Evolutionary conservation across 2,113 vertebrate species (phyloP).

Genomic region (Grallaria varia): DNA sequence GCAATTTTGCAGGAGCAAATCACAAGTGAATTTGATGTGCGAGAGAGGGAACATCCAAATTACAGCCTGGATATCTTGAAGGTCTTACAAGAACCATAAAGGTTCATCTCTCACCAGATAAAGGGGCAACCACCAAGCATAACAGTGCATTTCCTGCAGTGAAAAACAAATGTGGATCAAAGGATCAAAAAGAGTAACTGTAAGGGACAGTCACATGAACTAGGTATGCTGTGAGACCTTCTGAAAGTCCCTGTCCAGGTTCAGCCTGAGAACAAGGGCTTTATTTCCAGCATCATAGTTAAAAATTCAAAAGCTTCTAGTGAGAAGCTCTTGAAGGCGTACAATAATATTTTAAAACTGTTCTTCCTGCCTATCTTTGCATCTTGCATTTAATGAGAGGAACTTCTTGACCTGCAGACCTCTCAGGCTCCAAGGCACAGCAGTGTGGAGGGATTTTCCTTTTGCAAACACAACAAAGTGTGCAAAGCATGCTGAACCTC

Average conservation of each 20-base stretch:
- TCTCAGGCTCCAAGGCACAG: not conserved
- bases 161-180: not conserved
- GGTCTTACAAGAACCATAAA: not conserved
- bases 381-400: not conserved
- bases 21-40: not conserved
- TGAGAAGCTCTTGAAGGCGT: not conserved
- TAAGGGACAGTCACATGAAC: not conserved
- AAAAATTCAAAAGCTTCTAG: not conserved
- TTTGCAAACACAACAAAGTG: rapidly evolving
- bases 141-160: not conserved
- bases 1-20: not conserved
- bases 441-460: not conserved
- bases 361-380: not conserved
- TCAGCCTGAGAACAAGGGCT: not conserved
- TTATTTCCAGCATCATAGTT: not conserved
- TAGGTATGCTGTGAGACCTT: not conserved
- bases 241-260: not conserved
- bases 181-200: not conserved
- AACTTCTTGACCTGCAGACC: not conserved
- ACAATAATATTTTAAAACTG: not conserved
- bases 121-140: not conserved
- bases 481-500: not conserved
- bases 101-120: not conserved
- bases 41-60: not conserved
- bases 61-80: not conserved